Percentiles rank a stretch among this genome's conserved stretches.
Evolutionary conservation across 1,140 invertebrate genomes (phyloP).

Genomic region (Aphidius gifuensis): DNA sequence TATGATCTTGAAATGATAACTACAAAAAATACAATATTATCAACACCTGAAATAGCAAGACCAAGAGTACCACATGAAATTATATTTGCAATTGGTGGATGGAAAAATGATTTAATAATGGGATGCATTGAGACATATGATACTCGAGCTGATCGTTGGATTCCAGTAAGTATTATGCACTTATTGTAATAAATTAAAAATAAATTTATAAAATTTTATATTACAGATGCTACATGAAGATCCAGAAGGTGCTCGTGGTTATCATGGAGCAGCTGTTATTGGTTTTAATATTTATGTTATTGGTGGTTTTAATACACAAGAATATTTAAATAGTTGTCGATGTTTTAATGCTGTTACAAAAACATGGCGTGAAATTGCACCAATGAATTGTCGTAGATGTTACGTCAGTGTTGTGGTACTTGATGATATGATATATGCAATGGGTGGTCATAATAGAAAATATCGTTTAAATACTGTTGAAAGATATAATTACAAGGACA

Average conservation of each 20-base stretch:
- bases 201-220: slow-evolving; percentile 39
- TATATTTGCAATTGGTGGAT: slow-evolving; percentile 73
- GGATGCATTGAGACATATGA: slow-evolving; percentile 77
- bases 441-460: slow-evolving; percentile 76
- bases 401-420: slow-evolving; percentile 67
- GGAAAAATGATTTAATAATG: slow-evolving; percentile 69
- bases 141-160: slow-evolving; percentile 73
- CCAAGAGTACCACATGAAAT: slow-evolving; percentile 69
- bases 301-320: slow-evolving; percentile 63
- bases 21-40: slow-evolving; percentile 59
- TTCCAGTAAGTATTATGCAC: slow-evolving; percentile 49
- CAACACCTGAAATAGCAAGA: slow-evolving; percentile 63
- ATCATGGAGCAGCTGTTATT: slow-evolving; percentile 70
- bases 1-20: slow-evolving; percentile 72
- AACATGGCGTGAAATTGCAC: slow-evolving; percentile 62
- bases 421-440: slow-evolving; percentile 68
- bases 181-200: no score
- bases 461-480: slow-evolving; percentile 72
- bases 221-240: slow-evolving; percentile 53
- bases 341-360: slow-evolving; percentile 65
- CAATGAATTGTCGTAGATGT: slow-evolving; percentile 64
- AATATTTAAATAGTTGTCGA: slow-evolving; percentile 65
- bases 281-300: slow-evolving; percentile 67
- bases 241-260: slow-evolving; percentile 64
- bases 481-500: slow-evolving; percentile 66